Percentiles rank a stretch among this genome's conserved stretches.
These are phyloP conservation scores for Erpornis zantholeuca DNA, from an alignment of 2,113 vertebrate species.

Conservation along the genomic window DNA sequence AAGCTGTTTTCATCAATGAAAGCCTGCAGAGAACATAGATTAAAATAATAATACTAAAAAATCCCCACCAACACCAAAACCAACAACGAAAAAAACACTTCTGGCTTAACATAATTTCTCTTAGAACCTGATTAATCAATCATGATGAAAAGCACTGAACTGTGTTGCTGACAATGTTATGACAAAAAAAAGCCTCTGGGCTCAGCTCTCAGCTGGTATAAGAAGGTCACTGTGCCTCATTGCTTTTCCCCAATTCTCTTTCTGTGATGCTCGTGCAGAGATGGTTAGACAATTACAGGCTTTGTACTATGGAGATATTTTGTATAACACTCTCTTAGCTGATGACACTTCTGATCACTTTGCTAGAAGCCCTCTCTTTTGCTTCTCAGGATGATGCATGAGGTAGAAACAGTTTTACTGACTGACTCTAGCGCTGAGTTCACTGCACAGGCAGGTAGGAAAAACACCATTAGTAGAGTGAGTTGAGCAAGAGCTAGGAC, in stretches of 20 bases:
- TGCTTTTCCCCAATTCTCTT: background rate
- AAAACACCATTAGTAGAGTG: background rate
- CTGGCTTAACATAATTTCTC: background rate
- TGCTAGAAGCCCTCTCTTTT: background rate
- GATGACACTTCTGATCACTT: background rate
- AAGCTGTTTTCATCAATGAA: background rate
- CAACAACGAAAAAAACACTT: background rate
- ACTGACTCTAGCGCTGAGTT: background rate
- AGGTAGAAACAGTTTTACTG: background rate
- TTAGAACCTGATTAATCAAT: background rate
- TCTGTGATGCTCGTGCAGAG: background rate
- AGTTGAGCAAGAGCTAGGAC: conserved; percentile 5
- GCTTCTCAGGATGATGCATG: background rate
- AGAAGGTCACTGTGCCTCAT: background rate
- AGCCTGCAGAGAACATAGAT: background rate
- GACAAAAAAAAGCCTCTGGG: background rate
- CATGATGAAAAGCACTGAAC: background rate
- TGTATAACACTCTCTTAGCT: background rate
- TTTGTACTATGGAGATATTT: background rate
- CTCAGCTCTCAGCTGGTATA: background rate
- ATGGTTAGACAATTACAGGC: background rate
- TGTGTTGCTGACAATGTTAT: background rate
- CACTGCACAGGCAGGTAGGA: background rate
- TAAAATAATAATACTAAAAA: background rate
- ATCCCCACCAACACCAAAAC: background rate